Percentiles rank a stretch among this genome's conserved stretches.
phyloP scores from a whole-genome alignment of 2,113 vertebrate species.

The Sakesphorus luctuosus region DNA sequence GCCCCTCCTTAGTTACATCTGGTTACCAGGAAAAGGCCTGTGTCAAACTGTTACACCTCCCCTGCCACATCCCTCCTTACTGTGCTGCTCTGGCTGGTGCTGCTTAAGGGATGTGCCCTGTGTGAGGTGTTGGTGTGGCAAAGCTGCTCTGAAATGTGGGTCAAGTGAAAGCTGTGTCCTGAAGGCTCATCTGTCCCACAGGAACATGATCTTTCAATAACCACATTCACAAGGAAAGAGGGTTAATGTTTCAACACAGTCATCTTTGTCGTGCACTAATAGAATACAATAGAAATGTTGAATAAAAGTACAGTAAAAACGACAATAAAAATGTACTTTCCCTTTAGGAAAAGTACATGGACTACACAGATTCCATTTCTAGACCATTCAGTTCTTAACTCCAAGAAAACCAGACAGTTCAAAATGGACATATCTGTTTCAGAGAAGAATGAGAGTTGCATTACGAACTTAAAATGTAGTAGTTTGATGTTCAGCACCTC shows the following conservation, averaged over 20 bases:
- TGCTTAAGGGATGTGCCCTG: background rate
- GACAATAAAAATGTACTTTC: too few relatives aligned
- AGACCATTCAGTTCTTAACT: accelerated
- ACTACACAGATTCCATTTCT: background rate
- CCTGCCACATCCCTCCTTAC: background rate
- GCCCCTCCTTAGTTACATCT: too few relatives aligned
- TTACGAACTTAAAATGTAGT: background rate
- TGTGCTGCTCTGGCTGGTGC: background rate
- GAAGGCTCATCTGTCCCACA: background rate
- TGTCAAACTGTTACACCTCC: background rate
- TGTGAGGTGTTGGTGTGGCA: background rate
- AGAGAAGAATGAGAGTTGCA: background rate
- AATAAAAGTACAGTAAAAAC: too few relatives aligned
- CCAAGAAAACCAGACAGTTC: background rate
- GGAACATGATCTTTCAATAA: background rate
- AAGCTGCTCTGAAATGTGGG: constrained; percentile 16
- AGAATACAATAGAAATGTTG: background rate
- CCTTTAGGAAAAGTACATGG: background rate
- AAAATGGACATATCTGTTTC: background rate
- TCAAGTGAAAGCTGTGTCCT: background rate
- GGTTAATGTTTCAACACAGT: background rate
- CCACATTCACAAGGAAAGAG: background rate
- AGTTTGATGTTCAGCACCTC: background rate
- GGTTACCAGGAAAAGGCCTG: too few relatives aligned
- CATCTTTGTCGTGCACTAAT: background rate